Evolutionary conservation across 2,113 vertebrate genomes (phyloP), one percentile per base, ranked within the genome.

Genomic region (Stegostoma tigrinum): DNA sequence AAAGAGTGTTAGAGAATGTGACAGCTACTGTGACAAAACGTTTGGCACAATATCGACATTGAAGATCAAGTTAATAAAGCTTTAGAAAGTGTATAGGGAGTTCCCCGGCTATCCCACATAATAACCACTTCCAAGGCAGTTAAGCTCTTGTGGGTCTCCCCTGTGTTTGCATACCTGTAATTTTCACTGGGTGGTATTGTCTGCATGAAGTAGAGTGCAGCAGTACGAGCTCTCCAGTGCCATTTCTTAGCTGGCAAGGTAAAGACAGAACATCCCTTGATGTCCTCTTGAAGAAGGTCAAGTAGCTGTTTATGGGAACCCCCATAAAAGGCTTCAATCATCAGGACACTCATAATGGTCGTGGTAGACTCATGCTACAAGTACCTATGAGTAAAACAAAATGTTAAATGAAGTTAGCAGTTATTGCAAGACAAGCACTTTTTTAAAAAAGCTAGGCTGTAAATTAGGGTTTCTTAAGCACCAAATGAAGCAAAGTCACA

Each of bases 261-360:
- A 95, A 97, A 98, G 96, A 98, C 96, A 45, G 97, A 97, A 95
- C 98, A 98, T 90, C 97, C 97, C 0, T 85, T 94, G 0, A 99
- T 86, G 68, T 98, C 98, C 45, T 98, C 97, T 67, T 97, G 97
- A 70, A 99, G 98, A 68, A 99, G 97, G 96, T 99, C 98, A 19
- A 98, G 97, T 96, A 99, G 98, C 97, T 99, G 99, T 96, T 98
- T 98, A 97, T 99, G 99, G n/a, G 99, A 99, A 34, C 99, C 99
- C 7, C 99, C 99, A 23, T 98, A 98, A 96, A 99, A 99, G 0
- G 99, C 97, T 96, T 99, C 99, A 78, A 99, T 96, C 96, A 99
- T 97, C 45, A 99, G 97, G 96, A 98, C 95, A 21, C 97, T 98
- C 98, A 99, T 98, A 91, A 96, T 96, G 12, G 55, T 96, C 17